phyloP scores from a whole-genome alignment of 2,113 vertebrate species.

The Pygoscelis antarcticus region DNA sequence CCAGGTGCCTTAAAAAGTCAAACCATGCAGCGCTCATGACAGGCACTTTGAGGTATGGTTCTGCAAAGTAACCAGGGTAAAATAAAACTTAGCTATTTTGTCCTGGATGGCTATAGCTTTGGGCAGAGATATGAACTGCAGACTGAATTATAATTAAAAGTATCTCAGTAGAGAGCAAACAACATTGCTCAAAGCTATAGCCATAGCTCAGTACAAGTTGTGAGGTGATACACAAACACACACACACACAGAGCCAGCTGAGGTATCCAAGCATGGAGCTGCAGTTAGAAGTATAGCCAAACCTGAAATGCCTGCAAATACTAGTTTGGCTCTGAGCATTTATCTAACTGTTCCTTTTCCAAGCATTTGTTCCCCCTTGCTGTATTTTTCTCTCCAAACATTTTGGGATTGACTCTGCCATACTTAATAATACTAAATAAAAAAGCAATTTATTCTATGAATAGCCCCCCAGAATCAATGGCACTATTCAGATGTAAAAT shows the following conservation, averaged over 20 bases:
- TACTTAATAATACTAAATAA: neutral
- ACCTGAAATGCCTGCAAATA: neutral
- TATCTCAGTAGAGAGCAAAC: neutral
- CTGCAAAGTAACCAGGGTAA: neutral
- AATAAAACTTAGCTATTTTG: neutral
- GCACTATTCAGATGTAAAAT: neutral
- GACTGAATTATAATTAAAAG: neutral
- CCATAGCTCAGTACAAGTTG: neutral
- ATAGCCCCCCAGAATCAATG: neutral
- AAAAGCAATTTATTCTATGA: neutral
- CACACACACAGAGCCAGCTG: neutral
- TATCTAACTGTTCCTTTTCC: neutral
- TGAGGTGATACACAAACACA: neutral
- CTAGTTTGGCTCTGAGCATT: neutral
- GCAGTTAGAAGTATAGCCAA: neutral
- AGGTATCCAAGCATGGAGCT: neutral
- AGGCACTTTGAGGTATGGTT: neutral
- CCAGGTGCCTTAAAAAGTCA: neutral
- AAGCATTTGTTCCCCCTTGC: neutral
- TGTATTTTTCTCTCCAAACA: neutral
- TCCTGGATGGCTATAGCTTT: neutral
- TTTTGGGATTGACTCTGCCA: neutral
- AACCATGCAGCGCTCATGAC: neutral
- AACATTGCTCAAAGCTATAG: neutral
- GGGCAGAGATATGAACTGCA: neutral